phyloP scores from a whole-genome alignment of 92 coral and sea anemone genomes.

The Nematostella vectensis region DNA sequence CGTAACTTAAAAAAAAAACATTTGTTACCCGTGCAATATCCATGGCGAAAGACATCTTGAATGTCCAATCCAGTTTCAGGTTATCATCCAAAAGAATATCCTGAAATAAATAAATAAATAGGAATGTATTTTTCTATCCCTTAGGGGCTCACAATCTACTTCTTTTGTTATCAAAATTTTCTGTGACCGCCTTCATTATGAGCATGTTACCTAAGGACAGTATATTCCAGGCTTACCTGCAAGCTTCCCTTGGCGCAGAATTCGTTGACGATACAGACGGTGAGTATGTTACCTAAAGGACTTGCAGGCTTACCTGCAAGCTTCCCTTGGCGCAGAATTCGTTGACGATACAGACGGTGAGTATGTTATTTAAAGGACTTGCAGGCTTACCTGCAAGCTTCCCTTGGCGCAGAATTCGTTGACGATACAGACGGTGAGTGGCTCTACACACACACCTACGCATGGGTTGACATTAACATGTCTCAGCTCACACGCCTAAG shows the following conservation, averaged over 20 bases:
- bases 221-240: slow-evolving; percentile 34
- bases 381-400: slow-evolving; percentile 43
- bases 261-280: slow-evolving; percentile 41
- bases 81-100: slow-evolving; percentile 48
- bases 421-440: slow-evolving; percentile 38
- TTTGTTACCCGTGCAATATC: slow-evolving; percentile 76
- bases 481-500: slow-evolving; percentile 66
- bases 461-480: slow-evolving; percentile 66
- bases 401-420: slow-evolving; percentile 75
- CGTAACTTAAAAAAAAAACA: no score
- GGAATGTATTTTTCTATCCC: no score
- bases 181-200: no score
- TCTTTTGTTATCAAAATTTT: no score
- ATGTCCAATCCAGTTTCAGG: slow-evolving; percentile 74
- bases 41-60: slow-evolving; percentile 62
- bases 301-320: slow-evolving; percentile 46
- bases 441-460: slow-evolving; percentile 51
- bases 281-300: no score
- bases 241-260: slow-evolving; percentile 70
- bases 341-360: slow-evolving; percentile 37
- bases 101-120: slow-evolving; percentile 17
- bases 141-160: neutral
- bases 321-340: slow-evolving; percentile 75
- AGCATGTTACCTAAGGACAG: no score
- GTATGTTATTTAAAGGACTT: no score